A percentile compares a stretch with the other conserved stretches of the same genome.
These are phyloP conservation scores for Gastrophysa polygoni DNA, from an alignment of 2,888 invertebrate species.

Conservation along the genomic window DNA sequence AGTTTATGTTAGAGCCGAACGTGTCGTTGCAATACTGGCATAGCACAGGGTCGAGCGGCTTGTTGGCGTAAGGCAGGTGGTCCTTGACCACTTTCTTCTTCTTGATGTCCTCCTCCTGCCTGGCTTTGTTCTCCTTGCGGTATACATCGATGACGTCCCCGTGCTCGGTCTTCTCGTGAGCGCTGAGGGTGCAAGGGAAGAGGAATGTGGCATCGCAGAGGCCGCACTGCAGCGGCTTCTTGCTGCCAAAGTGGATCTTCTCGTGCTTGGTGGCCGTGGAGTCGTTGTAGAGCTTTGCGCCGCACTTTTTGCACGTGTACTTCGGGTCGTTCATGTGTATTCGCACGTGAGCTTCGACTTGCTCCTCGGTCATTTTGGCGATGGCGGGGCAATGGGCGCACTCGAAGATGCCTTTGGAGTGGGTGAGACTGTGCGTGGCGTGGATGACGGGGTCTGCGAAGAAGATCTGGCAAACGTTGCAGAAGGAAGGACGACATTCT, in stretches of 20 bases:
- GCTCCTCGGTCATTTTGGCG: conserved; percentile 33
- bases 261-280: conserved; percentile 47
- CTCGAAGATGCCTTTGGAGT: conserved; percentile 28
- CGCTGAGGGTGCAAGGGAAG: conserved; percentile 46
- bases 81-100: neutral
- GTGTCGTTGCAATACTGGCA: neutral
- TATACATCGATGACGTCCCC: neutral
- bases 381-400: conserved; percentile 35
- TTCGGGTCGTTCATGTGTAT: conserved; percentile 47
- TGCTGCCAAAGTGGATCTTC: conserved; percentile 43
- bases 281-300: conserved; percentile 45
- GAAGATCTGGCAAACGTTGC: conserved; percentile 40
- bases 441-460: conserved; percentile 39
- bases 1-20: neutral
- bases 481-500: conserved; percentile 19
- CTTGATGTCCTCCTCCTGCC: neutral
- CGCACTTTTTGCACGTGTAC: conserved; percentile 47
- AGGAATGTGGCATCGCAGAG: conserved; percentile 51
- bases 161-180: conserved; percentile 43
- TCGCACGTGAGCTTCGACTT: conserved; percentile 46
- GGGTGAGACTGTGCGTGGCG: conserved; percentile 36
- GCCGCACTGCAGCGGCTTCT: conserved; percentile 46
- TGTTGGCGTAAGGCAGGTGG: neutral
- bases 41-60: neutral
- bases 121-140: neutral